Evolutionary conservation across 1,140 invertebrate genomes (phyloP), one percentile per base, ranked within the genome.

Genomic region (Dendroctonus valens): DNA sequence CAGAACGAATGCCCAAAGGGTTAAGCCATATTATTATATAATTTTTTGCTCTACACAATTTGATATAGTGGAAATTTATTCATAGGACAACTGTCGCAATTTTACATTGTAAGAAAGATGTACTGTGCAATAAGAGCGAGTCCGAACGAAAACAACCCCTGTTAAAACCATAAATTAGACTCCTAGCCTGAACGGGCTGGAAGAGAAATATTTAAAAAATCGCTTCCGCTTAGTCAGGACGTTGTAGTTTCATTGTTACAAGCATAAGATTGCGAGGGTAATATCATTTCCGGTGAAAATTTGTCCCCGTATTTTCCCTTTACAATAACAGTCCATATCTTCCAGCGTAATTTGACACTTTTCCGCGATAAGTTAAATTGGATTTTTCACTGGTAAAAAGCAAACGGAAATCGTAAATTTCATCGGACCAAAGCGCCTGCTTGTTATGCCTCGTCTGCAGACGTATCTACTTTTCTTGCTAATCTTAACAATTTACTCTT

Each of bases 191-290:
- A 62, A 62, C 59, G 40, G 39, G 50, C 61, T 64, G 51, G 51
- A 39, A 37, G 51, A 64, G 61, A 55, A 64, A 64, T 64, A 64
- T 64, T 64, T 64, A 64, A 64, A 64, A 64, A 64, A 64, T 64
- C 39, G 52, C 51, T 54, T 64, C 61, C 61, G 61, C 61, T 64
- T 64, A 53, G 38, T 64, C 61, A 64, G 61, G 61, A 61, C 39
- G 59, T 26, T 52, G 51, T 53, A 55, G 49, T 53, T 52, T 51
- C 61, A 64, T 64, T 64, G 61, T 64, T 64, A 55, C 51, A 64
- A 64, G 52, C 40, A 64, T 52, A 64, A 64, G 61, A 64, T 64
- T 64, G 61, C 61, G 41, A 46, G 52, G 61, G 61, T 55, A 64
- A 64, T 64, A 55, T 55, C 40, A 64, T 55, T 64, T 64, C 61